Evolutionary conservation across 2,888 invertebrate genomes (phyloP).

Genomic region (Calameuta pallipes): DNA sequence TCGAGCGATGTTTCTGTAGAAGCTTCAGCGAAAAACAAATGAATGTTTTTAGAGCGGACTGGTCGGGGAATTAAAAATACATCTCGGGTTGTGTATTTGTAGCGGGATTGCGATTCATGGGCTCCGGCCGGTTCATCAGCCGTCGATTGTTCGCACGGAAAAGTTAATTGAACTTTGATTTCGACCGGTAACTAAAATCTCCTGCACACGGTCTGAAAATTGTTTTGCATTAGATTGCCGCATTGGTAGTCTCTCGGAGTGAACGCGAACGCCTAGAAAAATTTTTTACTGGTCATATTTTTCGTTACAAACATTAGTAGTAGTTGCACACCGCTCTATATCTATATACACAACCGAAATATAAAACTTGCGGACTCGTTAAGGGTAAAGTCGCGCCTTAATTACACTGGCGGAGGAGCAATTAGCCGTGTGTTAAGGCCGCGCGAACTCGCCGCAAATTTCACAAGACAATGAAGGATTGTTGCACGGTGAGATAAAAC

Average conservation of each 20-base stretch:
- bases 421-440: slow-evolving; percentile 14
- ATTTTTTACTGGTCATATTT: not conserved
- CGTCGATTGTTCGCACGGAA: slow-evolving; percentile 51
- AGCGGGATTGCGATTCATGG: slow-evolving; percentile 33
- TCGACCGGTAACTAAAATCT: slow-evolving; percentile 47
- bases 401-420: slow-evolving; percentile 8
- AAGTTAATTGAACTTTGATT: slow-evolving; percentile 61
- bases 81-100: not conserved
- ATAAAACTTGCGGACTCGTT: not conserved
- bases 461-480: slow-evolving; percentile 18
- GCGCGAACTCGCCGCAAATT: slow-evolving; percentile 15
- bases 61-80: slow-evolving; percentile 28
- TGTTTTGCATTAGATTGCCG: slow-evolving; percentile 49
- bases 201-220: slow-evolving; percentile 31
- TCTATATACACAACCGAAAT: not conserved
- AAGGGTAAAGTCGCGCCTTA: not conserved
- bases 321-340: not conserved
- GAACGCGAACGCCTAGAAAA: not conserved
- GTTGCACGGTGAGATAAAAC: slow-evolving; percentile 19
- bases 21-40: slow-evolving; percentile 30
- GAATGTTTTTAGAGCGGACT: slow-evolving; percentile 30
- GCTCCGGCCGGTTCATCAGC: slow-evolving; percentile 51
- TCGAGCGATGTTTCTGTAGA: slow-evolving; percentile 10
- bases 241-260: not conserved
- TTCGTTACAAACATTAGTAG: not conserved